phyloP scores from a whole-genome alignment of 2,797 vertebrate species.

The Limnodromus scolopaceus region DNA sequence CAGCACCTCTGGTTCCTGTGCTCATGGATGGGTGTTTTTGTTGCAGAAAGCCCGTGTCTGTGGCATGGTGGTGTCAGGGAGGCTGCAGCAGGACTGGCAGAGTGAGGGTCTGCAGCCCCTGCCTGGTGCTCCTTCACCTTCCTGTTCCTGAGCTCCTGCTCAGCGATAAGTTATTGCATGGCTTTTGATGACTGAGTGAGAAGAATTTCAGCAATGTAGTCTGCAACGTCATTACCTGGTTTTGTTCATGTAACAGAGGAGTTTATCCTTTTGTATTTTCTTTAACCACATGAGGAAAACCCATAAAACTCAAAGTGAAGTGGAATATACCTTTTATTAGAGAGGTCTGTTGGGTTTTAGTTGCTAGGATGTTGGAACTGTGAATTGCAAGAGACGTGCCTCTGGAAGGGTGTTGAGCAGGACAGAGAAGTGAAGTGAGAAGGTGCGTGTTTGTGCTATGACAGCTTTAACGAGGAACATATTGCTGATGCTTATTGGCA shows the following conservation, averaged over 20 bases:
- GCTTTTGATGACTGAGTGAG: background rate
- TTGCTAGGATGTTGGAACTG: background rate
- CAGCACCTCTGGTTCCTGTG: background rate
- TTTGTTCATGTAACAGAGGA: background rate
- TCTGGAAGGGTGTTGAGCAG: background rate
- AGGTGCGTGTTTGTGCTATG: background rate
- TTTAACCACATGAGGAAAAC: background rate
- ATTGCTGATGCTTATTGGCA: background rate
- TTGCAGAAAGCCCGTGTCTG: background rate
- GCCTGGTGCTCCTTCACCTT: fast-evolving
- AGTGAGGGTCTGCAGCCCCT: background rate
- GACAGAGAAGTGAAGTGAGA: background rate
- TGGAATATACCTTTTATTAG: background rate
- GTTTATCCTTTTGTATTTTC: slow-evolving; percentile 10
- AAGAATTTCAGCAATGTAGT: slow-evolving; percentile 1
- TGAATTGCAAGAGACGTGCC: background rate
- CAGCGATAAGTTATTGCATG: background rate
- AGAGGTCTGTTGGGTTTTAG: slow-evolving; percentile 28
- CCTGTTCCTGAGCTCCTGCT: background rate
- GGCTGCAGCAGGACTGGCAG: background rate
- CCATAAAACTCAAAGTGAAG: slow-evolving; percentile 23
- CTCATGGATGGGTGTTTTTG: background rate
- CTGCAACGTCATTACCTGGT: background rate
- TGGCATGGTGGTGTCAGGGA: fast-evolving
- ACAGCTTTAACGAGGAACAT: background rate